Conservation (phyloP, 2,113 vertebrate species). For the Ophiodon elongatus region DNA sequence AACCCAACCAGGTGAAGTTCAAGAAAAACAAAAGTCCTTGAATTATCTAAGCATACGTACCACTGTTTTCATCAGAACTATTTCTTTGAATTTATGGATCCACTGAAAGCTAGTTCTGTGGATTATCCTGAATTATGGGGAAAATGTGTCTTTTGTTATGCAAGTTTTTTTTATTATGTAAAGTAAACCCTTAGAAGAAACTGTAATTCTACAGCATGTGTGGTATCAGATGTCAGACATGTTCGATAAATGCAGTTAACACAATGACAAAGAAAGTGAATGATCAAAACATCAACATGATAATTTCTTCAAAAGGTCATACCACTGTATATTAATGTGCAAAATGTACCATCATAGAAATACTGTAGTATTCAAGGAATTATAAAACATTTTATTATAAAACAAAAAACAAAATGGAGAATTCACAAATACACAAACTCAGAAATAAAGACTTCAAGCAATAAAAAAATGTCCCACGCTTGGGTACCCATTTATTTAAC, state of each 20-base stretch:
- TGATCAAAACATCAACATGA: neutral
- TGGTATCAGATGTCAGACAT: neutral
- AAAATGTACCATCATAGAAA: neutral
- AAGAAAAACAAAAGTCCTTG: neutral
- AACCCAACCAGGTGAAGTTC: neutral
- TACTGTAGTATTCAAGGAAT: neutral
- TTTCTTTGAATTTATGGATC: neutral
- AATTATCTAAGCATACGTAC: neutral
- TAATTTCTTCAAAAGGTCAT: neutral
- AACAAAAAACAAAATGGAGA: neutral
- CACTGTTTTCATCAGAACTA: neutral
- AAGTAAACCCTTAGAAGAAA: neutral
- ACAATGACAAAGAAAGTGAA: neutral
- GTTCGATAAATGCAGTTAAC: neutral
- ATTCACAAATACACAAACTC: neutral
- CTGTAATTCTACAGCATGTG: neutral
- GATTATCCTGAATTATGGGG: too few relatives aligned
- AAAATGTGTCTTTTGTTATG: too few relatives aligned
- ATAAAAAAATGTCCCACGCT: constrained; percentile 11
- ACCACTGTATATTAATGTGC: neutral
- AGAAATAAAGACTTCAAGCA: neutral
- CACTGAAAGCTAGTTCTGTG: neutral
- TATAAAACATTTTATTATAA: neutral
- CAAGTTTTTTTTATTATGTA: neutral
- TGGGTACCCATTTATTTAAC: constrained; percentile 44